A percentile compares a stretch with the other conserved stretches of the same genome.
Evolutionary conservation across 2,113 vertebrate genomes (phyloP).

Genomic region (Chaenogobius annularis): DNA sequence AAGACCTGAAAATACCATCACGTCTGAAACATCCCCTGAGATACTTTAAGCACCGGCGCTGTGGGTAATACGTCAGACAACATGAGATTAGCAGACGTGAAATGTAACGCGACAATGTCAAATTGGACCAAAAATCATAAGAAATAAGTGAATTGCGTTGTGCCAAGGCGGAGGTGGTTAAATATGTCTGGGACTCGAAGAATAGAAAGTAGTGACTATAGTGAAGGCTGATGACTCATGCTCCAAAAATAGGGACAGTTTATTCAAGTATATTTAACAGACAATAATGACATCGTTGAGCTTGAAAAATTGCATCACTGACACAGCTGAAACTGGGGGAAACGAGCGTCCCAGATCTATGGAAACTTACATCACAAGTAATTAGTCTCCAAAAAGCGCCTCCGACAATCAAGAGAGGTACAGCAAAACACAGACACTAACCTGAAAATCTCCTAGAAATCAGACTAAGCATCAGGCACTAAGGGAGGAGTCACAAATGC

Average conservation of each 20-base stretch:
- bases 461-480: too few species aligned
- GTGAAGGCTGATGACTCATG: slow-evolving; percentile 2
- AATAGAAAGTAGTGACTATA: background rate
- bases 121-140: slow-evolving; percentile 1
- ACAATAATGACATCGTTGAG: too few species aligned
- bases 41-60: background rate
- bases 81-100: background rate
- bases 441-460: too few species aligned
- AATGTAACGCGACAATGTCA: background rate
- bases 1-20: background rate
- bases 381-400: too few species aligned
- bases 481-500: too few species aligned
- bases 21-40: background rate
- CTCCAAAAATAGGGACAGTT: background rate
- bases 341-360: too few species aligned
- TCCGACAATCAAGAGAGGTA: too few species aligned
- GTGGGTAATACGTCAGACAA: background rate
- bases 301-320: too few species aligned
- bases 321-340: too few species aligned
- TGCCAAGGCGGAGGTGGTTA: slow-evolving; percentile 3
- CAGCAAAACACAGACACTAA: too few species aligned
- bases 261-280: background rate
- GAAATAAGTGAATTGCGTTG: background rate
- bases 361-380: too few species aligned
- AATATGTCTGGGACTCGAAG: background rate